Conservation (phyloP, 2,888 invertebrate species). For the Andrena dorsata region DNA sequence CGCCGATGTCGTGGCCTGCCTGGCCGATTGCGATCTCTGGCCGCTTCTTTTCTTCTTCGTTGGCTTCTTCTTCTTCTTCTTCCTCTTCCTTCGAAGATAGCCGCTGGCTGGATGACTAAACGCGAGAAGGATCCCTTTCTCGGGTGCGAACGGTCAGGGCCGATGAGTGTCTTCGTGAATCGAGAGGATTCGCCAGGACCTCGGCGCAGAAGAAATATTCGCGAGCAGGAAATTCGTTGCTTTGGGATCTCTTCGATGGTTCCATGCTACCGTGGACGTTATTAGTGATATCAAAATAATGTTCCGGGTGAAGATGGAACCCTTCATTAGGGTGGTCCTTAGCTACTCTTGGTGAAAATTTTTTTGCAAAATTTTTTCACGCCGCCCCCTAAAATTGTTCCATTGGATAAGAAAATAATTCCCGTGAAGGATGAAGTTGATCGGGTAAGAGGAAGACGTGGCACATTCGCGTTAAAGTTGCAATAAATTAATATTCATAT, state of each 20-base stretch:
- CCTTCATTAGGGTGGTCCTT: too few relatives aligned
- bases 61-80: constrained; percentile 16
- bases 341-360: too few relatives aligned
- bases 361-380: too few relatives aligned
- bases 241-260: background rate
- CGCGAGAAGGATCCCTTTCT: constrained; percentile 71
- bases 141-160: constrained; percentile 63
- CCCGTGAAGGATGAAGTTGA: too few relatives aligned
- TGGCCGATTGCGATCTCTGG: constrained; percentile 67
- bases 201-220: constrained; percentile 4
- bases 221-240: constrained; percentile 6
- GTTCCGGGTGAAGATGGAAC: too few relatives aligned
- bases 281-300: too few relatives aligned
- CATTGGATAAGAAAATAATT: too few relatives aligned
- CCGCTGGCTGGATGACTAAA: constrained; percentile 74
- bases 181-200: background rate
- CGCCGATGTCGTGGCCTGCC: constrained; percentile 67
- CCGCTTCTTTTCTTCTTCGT: constrained; percentile 45
- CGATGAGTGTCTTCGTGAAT: constrained; percentile 38
- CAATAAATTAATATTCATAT: too few relatives aligned
- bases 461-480: too few relatives aligned
- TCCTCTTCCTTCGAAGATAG: constrained; percentile 58
- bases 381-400: too few relatives aligned
- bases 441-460: too few relatives aligned
- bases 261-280: background rate